Evolutionary conservation across 2,888 invertebrate species (phyloP).

Genomic region (Halictus ligatus): DNA sequence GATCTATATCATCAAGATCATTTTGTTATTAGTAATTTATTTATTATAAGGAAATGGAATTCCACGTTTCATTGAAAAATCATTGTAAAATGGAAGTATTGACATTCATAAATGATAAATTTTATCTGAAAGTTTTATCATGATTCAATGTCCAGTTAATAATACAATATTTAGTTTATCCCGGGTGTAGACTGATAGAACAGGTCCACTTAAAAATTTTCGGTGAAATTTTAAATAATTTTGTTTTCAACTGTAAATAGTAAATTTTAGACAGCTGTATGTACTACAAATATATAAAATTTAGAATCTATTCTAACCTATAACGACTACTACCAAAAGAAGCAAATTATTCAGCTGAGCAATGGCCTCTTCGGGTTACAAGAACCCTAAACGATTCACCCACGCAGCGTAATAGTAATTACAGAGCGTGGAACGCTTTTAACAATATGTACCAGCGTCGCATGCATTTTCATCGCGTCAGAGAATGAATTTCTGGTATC

Average conservation of each 20-base stretch:
- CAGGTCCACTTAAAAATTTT: no score
- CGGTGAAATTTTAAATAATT: neutral
- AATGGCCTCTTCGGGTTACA: neutral
- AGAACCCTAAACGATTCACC: neutral
- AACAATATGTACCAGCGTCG: neutral
- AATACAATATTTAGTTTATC: no score
- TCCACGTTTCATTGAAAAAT: no score
- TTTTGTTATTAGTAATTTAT: no score
- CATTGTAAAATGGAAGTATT: no score
- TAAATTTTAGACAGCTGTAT: neutral
- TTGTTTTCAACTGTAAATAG: neutral
- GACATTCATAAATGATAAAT: no score
- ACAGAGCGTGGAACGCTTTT: neutral
- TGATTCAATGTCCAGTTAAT: no score
- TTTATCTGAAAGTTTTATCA: no score
- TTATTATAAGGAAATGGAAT: no score
- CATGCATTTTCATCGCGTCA: slow-evolving; percentile 17
- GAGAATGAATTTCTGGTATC: slow-evolving; percentile 10
- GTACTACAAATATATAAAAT: neutral
- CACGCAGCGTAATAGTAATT: neutral
- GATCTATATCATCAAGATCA: no score
- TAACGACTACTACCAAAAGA: neutral
- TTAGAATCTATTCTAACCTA: neutral
- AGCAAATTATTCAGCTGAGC: neutral
- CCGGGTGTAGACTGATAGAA: no score